Percentiles rank a stretch among this genome's conserved stretches.
Conservation (phyloP, 2,113 vertebrate species). For the Mustelus asterias region DNA sequence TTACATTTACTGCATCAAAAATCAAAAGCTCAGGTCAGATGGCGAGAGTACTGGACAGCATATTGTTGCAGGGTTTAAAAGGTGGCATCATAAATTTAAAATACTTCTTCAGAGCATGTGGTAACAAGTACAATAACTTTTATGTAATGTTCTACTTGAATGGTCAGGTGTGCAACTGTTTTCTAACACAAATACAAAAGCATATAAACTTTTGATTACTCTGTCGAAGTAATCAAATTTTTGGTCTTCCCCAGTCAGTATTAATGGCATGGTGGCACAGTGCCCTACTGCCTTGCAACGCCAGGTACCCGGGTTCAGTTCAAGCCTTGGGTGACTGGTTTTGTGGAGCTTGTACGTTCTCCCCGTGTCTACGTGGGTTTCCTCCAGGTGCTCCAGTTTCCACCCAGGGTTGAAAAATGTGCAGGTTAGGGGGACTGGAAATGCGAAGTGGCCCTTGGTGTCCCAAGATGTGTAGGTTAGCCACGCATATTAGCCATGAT, state of each 20-base stretch:
- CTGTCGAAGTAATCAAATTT: not conserved
- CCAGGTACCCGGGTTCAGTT: too few relatives aligned
- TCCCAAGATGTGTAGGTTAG: too few relatives aligned
- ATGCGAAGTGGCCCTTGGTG: too few relatives aligned
- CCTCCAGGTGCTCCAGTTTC: too few relatives aligned
- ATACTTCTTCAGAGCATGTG: not conserved
- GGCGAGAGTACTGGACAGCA: not conserved
- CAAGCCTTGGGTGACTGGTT: too few relatives aligned
- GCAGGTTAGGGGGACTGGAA: too few relatives aligned
- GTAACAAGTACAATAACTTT: not conserved
- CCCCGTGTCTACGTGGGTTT: too few relatives aligned
- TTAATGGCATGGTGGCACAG: not conserved
- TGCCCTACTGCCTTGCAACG: too few relatives aligned
- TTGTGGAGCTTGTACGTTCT: too few relatives aligned
- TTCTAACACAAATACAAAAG: not conserved
- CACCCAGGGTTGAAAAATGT: too few relatives aligned
- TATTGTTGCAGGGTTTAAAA: not conserved
- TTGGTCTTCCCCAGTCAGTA: not conserved
- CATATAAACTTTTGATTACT: not conserved
- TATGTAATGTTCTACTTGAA: not conserved
- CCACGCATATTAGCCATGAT: too few relatives aligned
- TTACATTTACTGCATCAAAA: not conserved
- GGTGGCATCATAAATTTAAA: not conserved
- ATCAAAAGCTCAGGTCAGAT: not conserved
- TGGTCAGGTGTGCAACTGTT: not conserved